These are phyloP conservation scores for Diplodus puntazzo DNA, from an alignment of 2,797 vertebrate species.

Conservation along the genomic window DNA sequence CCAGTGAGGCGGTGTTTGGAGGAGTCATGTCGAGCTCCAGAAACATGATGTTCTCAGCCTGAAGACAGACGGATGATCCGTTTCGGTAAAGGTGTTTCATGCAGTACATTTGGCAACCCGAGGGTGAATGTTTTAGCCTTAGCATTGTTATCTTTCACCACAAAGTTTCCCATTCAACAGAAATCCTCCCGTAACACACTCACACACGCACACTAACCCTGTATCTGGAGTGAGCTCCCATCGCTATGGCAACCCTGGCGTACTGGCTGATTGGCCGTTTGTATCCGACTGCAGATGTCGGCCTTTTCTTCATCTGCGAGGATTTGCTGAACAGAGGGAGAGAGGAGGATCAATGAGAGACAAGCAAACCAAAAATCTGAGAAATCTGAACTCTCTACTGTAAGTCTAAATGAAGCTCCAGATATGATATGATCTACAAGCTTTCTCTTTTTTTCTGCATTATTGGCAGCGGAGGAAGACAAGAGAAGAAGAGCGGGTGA, in stretches of 20 bases:
- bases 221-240: slow-evolving; percentile 93
- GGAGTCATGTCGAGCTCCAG: slow-evolving; percentile 94
- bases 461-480: not conserved
- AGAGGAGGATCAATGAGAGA: slow-evolving; percentile 21
- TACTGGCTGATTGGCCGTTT: slow-evolving; percentile 96
- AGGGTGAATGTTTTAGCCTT: not conserved
- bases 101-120: not conserved
- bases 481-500: not conserved
- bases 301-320: slow-evolving; percentile 94
- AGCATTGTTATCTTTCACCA: not conserved
- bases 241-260: slow-evolving; percentile 93
- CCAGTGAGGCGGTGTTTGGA: slow-evolving; percentile 88
- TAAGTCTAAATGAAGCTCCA: not conserved
- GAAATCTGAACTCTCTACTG: slow-evolving; percentile 26
- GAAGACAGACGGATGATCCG: not conserved
- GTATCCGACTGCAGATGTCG: slow-evolving; percentile 93
- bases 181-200: not conserved
- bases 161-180: not conserved
- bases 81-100: not conserved
- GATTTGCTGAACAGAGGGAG: slow-evolving; percentile 80
- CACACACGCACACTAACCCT: slow-evolving; percentile 82
- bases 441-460: not conserved
- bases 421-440: not conserved
- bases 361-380: not conserved
- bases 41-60: slow-evolving; percentile 97